These are phyloP conservation scores for Cephus pulcher DNA, from an alignment of 2,888 invertebrate genomes.

Conservation along the genomic window DNA sequence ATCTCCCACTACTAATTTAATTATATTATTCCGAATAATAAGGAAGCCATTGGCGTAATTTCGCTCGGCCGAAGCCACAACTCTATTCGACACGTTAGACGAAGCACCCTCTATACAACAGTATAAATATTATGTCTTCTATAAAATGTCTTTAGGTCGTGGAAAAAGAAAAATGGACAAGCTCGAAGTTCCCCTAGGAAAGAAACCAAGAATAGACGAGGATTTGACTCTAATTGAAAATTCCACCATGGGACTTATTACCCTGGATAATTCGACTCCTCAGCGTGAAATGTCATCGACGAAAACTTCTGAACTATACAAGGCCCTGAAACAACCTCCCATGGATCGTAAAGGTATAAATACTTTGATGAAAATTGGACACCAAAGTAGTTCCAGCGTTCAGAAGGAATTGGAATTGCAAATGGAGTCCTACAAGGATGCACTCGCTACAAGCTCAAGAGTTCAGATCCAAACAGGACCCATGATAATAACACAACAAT, in stretches of 20 bases:
- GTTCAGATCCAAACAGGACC: not conserved
- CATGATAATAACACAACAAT: not conserved
- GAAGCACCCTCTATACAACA: not conserved
- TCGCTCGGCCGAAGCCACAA: too few species aligned
- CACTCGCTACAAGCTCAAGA: not conserved
- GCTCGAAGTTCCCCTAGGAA: constrained; percentile 34
- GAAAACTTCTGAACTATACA: constrained; percentile 52
- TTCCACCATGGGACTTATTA: constrained; percentile 54
- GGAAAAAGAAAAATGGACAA: constrained; percentile 59
- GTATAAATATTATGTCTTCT: not conserved
- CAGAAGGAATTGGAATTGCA: constrained; percentile 5
- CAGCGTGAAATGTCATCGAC: constrained; percentile 20
- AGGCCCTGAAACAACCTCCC: constrained; percentile 52
- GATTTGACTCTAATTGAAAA: constrained; percentile 55
- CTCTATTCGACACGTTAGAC: not conserved
- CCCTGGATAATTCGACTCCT: constrained; percentile 44
- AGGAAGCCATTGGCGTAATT: too few species aligned
- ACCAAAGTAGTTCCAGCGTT: not conserved
- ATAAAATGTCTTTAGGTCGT: constrained; percentile 40
- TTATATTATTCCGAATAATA: too few species aligned
- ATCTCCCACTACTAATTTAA: too few species aligned
- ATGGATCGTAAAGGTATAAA: constrained; percentile 33
- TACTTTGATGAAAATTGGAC: constrained; percentile 12
- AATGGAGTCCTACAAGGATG: constrained; percentile 1
- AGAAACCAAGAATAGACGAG: constrained; percentile 54